Conservation (phyloP, 2,797 vertebrate species). For the Psittacula derbiana region DNA sequence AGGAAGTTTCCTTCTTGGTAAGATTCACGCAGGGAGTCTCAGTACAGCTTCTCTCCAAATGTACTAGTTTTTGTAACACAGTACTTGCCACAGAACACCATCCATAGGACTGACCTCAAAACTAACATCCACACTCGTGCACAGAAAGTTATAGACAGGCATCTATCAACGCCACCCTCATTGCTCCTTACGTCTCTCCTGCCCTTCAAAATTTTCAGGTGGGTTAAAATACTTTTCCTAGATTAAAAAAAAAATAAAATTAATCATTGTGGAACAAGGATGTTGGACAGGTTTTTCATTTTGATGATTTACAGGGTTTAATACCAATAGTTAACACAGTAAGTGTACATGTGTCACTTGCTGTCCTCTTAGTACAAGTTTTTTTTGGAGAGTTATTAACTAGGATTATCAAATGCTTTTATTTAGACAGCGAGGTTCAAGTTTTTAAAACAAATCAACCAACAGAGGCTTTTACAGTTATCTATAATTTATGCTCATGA, state of each 20-base stretch:
- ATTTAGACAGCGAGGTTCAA: not conserved
- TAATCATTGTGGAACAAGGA: not conserved
- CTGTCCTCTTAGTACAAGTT: not conserved
- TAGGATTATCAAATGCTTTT: constrained; percentile 14
- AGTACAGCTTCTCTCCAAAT: not conserved
- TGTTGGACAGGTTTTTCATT: not conserved
- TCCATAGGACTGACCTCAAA: not conserved
- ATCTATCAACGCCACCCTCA: not conserved
- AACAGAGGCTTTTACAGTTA: not conserved
- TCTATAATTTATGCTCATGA: not conserved
- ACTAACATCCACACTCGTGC: rapidly evolving
- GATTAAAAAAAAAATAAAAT: not conserved
- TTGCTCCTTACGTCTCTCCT: not conserved
- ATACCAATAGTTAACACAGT: not conserved
- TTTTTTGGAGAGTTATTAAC: not conserved
- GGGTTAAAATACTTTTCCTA: not conserved
- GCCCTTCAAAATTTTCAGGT: not conserved
- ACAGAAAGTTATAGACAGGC: not conserved
- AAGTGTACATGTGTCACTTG: not conserved
- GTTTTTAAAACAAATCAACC: not conserved
- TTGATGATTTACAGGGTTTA: not conserved
- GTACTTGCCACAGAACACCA: not conserved
- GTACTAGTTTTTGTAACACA: not conserved
- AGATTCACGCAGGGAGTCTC: not conserved
- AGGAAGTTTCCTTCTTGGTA: not conserved